These are phyloP conservation scores for Apogon hyalosoma DNA, from an alignment of 2,797 vertebrate species.

Conservation along the genomic window DNA sequence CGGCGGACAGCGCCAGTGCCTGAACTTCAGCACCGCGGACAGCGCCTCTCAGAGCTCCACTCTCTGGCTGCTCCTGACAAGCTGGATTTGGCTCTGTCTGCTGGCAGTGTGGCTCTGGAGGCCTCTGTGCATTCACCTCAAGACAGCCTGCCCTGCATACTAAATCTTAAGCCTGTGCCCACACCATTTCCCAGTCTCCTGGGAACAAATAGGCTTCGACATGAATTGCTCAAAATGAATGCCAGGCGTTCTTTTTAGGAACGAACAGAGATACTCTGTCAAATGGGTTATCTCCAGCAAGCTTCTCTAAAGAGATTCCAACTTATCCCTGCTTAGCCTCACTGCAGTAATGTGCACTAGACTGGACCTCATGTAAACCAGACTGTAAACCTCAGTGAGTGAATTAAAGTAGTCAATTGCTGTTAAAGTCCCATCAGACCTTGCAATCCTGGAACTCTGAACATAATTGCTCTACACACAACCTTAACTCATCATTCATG, in stretches of 20 bases:
- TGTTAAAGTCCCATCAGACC: conserved; percentile 21
- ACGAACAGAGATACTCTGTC: conserved; percentile 5
- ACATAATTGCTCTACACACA: conserved; percentile 26
- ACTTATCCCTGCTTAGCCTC: conserved; percentile 23
- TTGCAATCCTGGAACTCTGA: conserved; percentile 43
- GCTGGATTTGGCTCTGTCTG: conserved; percentile 20
- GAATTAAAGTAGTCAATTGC: conserved; percentile 57
- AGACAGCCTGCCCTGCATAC: conserved; percentile 17
- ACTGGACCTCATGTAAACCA: conserved; percentile 56
- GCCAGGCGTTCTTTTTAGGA: conserved; percentile 3
- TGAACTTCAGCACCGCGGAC: conserved; percentile 30
- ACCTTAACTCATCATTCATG: not conserved
- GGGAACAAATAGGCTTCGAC: conserved; percentile 16
- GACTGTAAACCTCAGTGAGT: conserved; percentile 43
- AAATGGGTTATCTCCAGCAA: conserved; percentile 27
- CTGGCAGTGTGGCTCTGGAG: conserved; percentile 32
- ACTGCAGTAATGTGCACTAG: conserved; percentile 44
- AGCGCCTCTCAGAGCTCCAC: conserved; percentile 12
- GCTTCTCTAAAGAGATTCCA: conserved; percentile 29
- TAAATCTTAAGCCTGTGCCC: conserved; percentile 16
- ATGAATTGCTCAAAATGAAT: conserved; percentile 7
- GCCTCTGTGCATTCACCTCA: conserved; percentile 28
- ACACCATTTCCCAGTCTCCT: not conserved
- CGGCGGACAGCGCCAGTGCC: not conserved
- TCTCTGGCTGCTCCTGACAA: conserved; percentile 27